A percentile compares a stretch with the other conserved stretches of the same genome.
These are phyloP conservation scores for Tetraodon nigroviridis DNA, from an alignment of 2,113 vertebrate genomes.

Conservation along the genomic window DNA sequence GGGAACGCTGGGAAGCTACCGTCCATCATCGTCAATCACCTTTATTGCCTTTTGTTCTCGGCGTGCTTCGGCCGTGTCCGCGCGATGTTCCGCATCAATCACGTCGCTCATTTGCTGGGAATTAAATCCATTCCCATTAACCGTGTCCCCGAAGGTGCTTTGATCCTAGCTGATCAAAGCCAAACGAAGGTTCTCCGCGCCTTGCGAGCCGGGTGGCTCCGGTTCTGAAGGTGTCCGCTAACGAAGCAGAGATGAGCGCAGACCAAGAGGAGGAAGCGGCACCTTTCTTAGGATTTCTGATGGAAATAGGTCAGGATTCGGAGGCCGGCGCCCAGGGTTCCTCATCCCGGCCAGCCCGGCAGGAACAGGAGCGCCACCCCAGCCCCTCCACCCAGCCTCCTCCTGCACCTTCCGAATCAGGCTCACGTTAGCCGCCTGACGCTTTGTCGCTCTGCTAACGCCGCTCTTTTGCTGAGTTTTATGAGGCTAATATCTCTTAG, in stretches of 20 bases:
- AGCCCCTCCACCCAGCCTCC: neutral
- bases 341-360: conserved; percentile 57
- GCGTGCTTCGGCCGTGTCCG: conserved; percentile 38
- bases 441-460: too few relatives aligned
- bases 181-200: conserved; percentile 43
- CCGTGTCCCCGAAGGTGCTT: conserved; percentile 49
- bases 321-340: too few relatives aligned
- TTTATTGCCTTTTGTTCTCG: conserved; percentile 42
- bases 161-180: conserved; percentile 58
- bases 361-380: conserved; percentile 44
- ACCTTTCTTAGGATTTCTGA: too few relatives aligned
- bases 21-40: conserved; percentile 46
- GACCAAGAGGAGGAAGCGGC: conserved; percentile 19
- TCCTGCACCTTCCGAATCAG: neutral
- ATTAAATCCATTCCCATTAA: conserved; percentile 57
- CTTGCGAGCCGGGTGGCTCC: conserved; percentile 38
- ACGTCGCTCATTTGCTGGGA: conserved; percentile 45
- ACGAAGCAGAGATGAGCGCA: conserved; percentile 26
- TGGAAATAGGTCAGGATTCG: conserved; percentile 75
- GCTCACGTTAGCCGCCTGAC: too few relatives aligned
- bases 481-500: conserved; percentile 41
- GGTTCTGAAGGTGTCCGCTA: conserved; percentile 38
- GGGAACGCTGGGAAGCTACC: neutral
- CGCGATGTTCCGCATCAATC: conserved; percentile 59
- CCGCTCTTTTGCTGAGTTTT: conserved; percentile 24